A percentile compares a stretch with the other conserved stretches of the same genome.
These are phyloP conservation scores for Cecropterus lyciades DNA, from an alignment of 1,140 invertebrate genomes.

Conservation along the genomic window DNA sequence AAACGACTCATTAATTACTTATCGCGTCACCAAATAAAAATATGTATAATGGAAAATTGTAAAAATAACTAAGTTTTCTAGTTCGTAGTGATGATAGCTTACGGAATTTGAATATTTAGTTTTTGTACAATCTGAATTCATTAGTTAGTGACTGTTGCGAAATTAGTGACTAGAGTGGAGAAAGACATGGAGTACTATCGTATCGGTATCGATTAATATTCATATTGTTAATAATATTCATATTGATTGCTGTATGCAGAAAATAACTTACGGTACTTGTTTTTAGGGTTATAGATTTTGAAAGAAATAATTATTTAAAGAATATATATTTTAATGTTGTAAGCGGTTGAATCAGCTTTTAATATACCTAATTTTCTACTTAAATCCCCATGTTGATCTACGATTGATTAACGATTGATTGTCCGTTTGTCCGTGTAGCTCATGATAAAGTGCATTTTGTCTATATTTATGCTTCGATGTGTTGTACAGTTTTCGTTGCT, in stretches of 20 bases:
- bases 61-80: conserved; percentile 76
- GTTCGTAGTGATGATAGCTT: conserved; percentile 64
- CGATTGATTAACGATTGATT: conserved; percentile 15
- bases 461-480: conserved; percentile 40
- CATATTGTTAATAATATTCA: conserved; percentile 38
- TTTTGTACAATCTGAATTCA: conserved; percentile 79
- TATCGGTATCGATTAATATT: conserved; percentile 16
- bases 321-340: conserved; percentile 26
- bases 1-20: too few relatives aligned
- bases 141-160: conserved; percentile 66
- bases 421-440: conserved; percentile 31
- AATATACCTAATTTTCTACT: conserved; percentile 28
- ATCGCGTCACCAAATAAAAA: neutral
- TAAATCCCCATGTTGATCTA: conserved; percentile 13
- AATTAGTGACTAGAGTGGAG: conserved; percentile 42
- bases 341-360: conserved; percentile 30
- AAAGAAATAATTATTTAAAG: conserved; percentile 37
- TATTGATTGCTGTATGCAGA: conserved; percentile 43
- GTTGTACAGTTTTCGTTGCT: conserved; percentile 48
- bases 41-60: conserved; percentile 45
- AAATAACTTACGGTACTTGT: conserved; percentile 22
- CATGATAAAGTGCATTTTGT: conserved; percentile 34
- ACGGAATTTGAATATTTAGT: conserved; percentile 70
- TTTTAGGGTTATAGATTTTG: conserved; percentile 38
- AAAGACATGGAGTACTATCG: conserved; percentile 26